Evolutionary conservation across 30 jellyfish, hydroid and myxozoan genomes (phyloP).

Genomic region (Calvadosia cruxmelitensis): DNA sequence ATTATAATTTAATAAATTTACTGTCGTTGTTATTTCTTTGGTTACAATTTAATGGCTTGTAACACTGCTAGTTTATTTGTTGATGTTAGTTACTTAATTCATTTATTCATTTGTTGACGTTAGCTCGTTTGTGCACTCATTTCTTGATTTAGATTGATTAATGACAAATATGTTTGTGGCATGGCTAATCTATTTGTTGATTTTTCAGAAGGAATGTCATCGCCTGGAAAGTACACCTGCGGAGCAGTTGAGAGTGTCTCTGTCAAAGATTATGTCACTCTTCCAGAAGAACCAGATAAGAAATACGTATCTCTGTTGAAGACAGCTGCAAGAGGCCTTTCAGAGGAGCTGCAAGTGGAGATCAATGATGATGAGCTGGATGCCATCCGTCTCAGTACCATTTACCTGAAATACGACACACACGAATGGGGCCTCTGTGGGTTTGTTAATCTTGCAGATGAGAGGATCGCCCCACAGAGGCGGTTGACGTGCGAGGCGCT

Average conservation of each 20-base stretch:
- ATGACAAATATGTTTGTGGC: background rate
- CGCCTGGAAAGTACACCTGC: constrained; percentile 60
- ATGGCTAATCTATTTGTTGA: background rate
- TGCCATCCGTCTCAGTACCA: constrained; percentile 55
- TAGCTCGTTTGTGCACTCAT: background rate
- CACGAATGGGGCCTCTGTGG: constrained; percentile 89
- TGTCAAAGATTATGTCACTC: constrained; percentile 46
- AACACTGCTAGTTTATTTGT: background rate
- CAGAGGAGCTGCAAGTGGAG: constrained; percentile 57
- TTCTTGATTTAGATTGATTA: background rate
- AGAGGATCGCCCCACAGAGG: constrained; percentile 60
- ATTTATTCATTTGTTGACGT: background rate
- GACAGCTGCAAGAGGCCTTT: constrained; percentile 70
- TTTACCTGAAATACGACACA: constrained; percentile 63
- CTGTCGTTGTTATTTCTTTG: background rate
- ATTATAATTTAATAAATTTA: background rate
- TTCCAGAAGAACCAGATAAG: constrained; percentile 1
- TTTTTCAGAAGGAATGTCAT: constrained; percentile 58
- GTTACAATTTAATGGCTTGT: background rate
- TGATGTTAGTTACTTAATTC: background rate
- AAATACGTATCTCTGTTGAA: constrained; percentile 42
- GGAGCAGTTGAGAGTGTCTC: constrained; percentile 83
- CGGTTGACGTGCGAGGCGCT: constrained; percentile 41
- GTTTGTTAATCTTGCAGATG: constrained; percentile 44
- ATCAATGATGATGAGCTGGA: constrained; percentile 47